A percentile compares a stretch with the other conserved stretches of the same genome.
phyloP scores from a whole-genome alignment of 2,888 invertebrate genomes.

The Rhabditoides inermis region DNA sequence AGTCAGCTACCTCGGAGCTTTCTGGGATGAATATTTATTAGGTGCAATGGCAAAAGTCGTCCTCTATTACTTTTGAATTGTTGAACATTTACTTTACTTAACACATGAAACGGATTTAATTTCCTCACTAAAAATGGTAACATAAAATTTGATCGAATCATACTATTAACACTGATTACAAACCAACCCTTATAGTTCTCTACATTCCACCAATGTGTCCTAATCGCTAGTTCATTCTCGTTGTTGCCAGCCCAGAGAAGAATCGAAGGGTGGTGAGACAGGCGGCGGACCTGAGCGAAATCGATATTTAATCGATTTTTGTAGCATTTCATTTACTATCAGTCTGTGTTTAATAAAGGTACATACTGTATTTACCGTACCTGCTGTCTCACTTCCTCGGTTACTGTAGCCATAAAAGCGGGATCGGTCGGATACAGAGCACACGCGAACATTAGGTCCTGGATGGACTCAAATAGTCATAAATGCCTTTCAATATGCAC shows the following conservation, averaged over 20 bases:
- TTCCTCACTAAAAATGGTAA: no score
- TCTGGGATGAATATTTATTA: slow-evolving; percentile 12
- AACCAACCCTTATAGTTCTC: no score
- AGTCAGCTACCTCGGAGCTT: slow-evolving; percentile 29
- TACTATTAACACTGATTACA: no score
- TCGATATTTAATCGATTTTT: no score
- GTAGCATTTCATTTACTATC: no score
- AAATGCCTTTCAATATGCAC: no score
- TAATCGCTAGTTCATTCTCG: slow-evolving; percentile 78
- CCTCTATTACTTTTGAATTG: no score
- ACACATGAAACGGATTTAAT: no score
- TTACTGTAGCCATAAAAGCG: slow-evolving; percentile 68
- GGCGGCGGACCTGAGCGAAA: slow-evolving; percentile 23
- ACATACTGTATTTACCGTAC: slow-evolving; percentile 9
- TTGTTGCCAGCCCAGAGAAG: slow-evolving; percentile 88
- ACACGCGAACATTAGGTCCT: slow-evolving; percentile 89
- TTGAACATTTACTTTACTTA: no score
- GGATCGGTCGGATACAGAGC: slow-evolving; percentile 77
- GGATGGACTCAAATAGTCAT: no score
- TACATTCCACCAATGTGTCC: slow-evolving; percentile 3
- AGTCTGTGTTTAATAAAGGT: no score
- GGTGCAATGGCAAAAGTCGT: background rate
- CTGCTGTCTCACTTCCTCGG: slow-evolving; percentile 62
- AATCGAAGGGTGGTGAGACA: slow-evolving; percentile 78
- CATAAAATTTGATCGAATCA: no score